Evolutionary conservation across 2,797 vertebrate species (phyloP), one percentile per base, ranked within the genome.

Genomic region (Cyprinella venusta): DNA sequence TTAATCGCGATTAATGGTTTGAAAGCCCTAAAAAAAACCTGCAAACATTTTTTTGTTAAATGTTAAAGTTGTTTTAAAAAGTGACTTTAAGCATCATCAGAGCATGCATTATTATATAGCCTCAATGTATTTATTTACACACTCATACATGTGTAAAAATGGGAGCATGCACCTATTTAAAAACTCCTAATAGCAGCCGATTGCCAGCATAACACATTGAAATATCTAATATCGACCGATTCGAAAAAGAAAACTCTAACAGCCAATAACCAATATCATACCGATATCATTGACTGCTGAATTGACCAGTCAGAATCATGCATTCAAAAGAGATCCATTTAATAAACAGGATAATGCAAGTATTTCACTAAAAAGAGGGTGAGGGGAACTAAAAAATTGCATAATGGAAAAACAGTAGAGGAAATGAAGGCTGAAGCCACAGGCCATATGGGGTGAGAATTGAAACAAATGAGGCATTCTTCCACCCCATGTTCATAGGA

Each of bases 361-460:
- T 26, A 65, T 21, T 64, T 80, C 18, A 74, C n/a, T 21, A 74
- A 33, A 74, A 52, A 72, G n/a, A 12, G 50, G 36, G 6, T 24
- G 19, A 72, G 50, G 8, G 59, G 26, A 63, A 78, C 70, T 13
- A 38, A 75, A 50, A 79, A 40, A 70, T 38, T 15, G n/a, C 52
- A 75, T 13, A 65, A 74, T n/a, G 26, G 40, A 45, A 76, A 68
- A 79, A 83, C n/a, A n/a, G 38, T 18, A 72, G 45, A 74, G 70
- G 45, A 59, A 81, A 21, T 26, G 42, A 61, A 40, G 36, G 52
- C 24, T 64, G 61, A 77, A 64, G 83, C 88, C 79, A 80, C 1
- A 69, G 90, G 89, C 91, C 93, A 95, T 93, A 92, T 94, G 92
- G 93, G 87, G 84, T 85, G 88, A 92, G 90, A 86, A 92, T 90